Conservation (phyloP, 2,113 vertebrate species). For the Arothron firmamentum region DNA sequence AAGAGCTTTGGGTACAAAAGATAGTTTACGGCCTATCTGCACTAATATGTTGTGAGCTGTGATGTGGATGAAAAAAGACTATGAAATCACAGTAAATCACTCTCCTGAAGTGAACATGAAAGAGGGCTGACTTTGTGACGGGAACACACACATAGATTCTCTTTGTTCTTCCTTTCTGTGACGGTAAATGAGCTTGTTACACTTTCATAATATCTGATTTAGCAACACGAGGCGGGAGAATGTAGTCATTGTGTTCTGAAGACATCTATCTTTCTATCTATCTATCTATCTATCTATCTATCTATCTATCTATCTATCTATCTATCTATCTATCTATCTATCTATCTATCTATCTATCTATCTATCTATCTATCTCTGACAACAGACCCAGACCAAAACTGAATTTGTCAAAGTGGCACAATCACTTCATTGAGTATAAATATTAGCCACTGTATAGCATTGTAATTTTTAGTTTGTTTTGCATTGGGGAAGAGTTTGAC, state of each 20-base stretch:
- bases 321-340: no score
- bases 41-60: constrained; percentile 58
- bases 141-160: constrained; percentile 36
- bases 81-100: constrained; percentile 64
- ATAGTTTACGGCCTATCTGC: constrained; percentile 55
- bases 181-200: constrained; percentile 65
- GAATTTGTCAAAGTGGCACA: no score
- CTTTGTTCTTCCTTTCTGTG: constrained; percentile 64
- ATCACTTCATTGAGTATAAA: no score
- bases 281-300: no score
- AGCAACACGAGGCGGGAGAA: constrained; percentile 29
- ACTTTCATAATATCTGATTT: constrained; percentile 62
- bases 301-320: no score
- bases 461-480: no score
- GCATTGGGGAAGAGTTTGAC: no score
- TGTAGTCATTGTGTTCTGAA: constrained; percentile 12
- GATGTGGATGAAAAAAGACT: constrained; percentile 57
- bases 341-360: no score
- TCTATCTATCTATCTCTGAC: no score
- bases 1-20: constrained; percentile 40
- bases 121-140: constrained; percentile 47
- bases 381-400: no score
- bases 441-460: no score
- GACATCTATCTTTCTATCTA: constrained; percentile 26
- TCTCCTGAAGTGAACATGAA: constrained; percentile 58